A percentile compares a stretch with the other conserved stretches of the same genome.
phyloP scores from a whole-genome alignment of 2,888 invertebrate species.

The Brassicogethes aeneus region DNA sequence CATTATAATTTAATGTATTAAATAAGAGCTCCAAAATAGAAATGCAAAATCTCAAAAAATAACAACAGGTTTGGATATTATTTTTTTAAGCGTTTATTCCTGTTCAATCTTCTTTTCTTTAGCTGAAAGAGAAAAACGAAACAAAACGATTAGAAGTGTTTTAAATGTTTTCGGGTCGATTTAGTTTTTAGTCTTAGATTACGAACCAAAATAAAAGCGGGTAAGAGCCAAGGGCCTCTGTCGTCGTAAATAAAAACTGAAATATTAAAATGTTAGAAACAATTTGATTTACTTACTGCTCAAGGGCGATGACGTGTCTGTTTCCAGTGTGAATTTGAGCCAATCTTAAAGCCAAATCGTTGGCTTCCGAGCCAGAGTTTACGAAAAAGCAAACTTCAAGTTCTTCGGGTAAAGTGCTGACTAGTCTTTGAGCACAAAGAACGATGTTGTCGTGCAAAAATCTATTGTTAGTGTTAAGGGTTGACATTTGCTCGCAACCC shows the following conservation, averaged over 20 bases:
- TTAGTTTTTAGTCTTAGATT: not conserved
- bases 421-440: conserved; percentile 76
- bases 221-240: not conserved
- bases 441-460: conserved; percentile 95
- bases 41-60: no score
- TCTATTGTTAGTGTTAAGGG: conserved; percentile 90
- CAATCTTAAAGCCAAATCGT: conserved; percentile 89
- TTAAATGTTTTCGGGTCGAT: not conserved
- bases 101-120: no score
- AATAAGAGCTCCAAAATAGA: no score
- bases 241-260: not conserved
- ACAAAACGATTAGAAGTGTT: conserved; percentile 28
- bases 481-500: conserved; percentile 81
- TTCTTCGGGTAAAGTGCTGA: conserved; percentile 72
- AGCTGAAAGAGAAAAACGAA: conserved; percentile 38
- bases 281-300: conserved; percentile 96
- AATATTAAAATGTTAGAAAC: conserved; percentile 10
- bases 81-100: no score
- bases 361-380: conserved; percentile 98
- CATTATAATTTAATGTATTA: no score
- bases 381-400: conserved; percentile 92
- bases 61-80: no score
- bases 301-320: conserved; percentile 84
- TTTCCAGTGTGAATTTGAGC: conserved; percentile 84
- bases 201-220: not conserved